These are phyloP conservation scores for Circaetus cinerascens DNA, from an alignment of 2,113 vertebrate genomes.

Conservation along the genomic window DNA sequence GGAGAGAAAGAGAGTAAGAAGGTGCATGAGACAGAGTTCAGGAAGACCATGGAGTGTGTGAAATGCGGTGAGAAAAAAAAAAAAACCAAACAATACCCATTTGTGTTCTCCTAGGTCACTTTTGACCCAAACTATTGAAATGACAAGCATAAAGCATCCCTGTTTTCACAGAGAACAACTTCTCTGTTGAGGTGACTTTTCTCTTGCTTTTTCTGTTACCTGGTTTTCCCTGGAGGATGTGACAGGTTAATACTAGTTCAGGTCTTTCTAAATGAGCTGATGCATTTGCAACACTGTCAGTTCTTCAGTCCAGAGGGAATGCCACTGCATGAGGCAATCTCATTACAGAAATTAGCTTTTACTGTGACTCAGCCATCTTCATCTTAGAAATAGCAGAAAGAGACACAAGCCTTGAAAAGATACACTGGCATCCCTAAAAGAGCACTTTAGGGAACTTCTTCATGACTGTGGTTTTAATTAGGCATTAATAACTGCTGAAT, in stretches of 20 bases:
- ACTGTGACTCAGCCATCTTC: slow-evolving; percentile 53
- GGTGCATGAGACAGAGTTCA: neutral
- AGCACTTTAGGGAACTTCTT: neutral
- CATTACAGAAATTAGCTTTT: slow-evolving; percentile 31
- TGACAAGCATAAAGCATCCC: neutral
- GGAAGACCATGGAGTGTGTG: neutral
- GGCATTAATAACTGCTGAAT: neutral
- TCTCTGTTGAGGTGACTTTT: neutral
- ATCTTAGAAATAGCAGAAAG: neutral
- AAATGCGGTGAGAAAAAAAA: neutral
- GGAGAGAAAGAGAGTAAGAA: neutral
- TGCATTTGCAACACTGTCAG: neutral
- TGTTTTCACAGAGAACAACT: neutral
- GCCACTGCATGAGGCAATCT: neutral
- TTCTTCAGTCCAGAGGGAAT: neutral
- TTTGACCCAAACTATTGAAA: neutral
- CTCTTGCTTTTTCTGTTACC: neutral
- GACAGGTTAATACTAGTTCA: neutral
- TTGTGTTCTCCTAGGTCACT: neutral
- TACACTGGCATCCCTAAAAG: neutral
- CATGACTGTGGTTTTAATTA: slow-evolving; percentile 18
- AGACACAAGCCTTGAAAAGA: neutral
- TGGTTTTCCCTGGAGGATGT: neutral
- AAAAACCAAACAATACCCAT: neutral
- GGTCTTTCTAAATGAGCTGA: neutral